phyloP scores from a whole-genome alignment of 2,888 invertebrate genomes.

The Tetragnatha montana region DNA sequence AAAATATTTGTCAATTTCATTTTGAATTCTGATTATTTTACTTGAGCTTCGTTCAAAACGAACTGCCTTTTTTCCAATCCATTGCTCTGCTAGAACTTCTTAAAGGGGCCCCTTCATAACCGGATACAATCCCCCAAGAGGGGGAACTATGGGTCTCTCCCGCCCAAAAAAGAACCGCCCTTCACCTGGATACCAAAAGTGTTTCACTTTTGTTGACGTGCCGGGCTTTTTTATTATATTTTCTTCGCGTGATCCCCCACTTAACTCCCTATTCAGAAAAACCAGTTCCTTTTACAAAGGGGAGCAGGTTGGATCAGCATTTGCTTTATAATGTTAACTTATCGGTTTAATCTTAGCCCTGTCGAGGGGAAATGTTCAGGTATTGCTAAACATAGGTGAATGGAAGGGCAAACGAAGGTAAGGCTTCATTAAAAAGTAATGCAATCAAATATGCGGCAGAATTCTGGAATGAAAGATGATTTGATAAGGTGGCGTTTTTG shows the following conservation, averaged over 20 bases:
- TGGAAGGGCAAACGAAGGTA: too few relatives aligned
- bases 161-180: constrained; percentile 6
- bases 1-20: too few relatives aligned
- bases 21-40: too few relatives aligned
- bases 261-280: not conserved
- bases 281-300: not conserved
- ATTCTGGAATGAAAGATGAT: too few relatives aligned
- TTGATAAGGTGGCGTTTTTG: too few relatives aligned
- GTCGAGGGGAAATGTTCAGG: too few relatives aligned
- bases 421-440: too few relatives aligned
- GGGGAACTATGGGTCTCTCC: constrained; percentile 15
- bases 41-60: too few relatives aligned
- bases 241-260: not conserved
- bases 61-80: too few relatives aligned
- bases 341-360: too few relatives aligned
- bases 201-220: constrained; percentile 2
- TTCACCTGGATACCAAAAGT: constrained; percentile 1
- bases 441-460: too few relatives aligned
- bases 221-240: not conserved
- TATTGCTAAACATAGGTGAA: too few relatives aligned
- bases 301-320: not conserved
- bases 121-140: constrained; percentile 27
- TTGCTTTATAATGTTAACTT: not conserved
- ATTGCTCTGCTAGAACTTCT: not conserved
- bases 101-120: not conserved